A percentile compares a stretch with the other conserved stretches of the same genome.
Evolutionary conservation across 2,113 vertebrate genomes (phyloP).

Genomic region (Candoia aspera): DNA sequence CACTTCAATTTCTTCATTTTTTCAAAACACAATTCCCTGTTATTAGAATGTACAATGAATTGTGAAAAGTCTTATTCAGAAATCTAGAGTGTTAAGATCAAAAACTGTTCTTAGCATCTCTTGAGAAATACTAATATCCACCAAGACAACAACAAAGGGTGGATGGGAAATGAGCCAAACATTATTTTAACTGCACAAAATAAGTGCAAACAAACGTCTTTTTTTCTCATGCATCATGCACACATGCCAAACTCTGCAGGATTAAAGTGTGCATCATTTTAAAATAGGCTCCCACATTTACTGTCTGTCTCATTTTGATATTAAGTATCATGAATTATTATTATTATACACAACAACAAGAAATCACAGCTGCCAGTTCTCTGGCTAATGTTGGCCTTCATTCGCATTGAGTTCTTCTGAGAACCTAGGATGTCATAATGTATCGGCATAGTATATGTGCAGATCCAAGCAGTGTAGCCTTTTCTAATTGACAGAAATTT

Average conservation of each 20-base stretch:
- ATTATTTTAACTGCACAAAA: background rate
- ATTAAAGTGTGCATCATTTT: background rate
- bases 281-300: background rate
- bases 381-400: no score
- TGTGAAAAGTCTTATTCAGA: background rate
- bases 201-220: background rate
- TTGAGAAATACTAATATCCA: background rate
- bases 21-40: background rate
- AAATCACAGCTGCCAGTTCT: no score
- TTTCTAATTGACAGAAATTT: no score
- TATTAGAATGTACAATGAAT: background rate
- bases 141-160: background rate
- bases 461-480: no score
- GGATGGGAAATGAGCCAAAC: background rate
- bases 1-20: background rate
- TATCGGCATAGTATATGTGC: no score
- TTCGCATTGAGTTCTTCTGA: no score
- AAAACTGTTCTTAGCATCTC: background rate
- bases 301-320: background rate
- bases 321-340: background rate
- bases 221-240: constrained; percentile 6
- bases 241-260: background rate
- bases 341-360: background rate
- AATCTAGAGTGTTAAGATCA: background rate
- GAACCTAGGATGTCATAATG: no score